Evolutionary conservation across 2,888 invertebrate species (phyloP).

Genomic region (Hypena proboscidalis): DNA sequence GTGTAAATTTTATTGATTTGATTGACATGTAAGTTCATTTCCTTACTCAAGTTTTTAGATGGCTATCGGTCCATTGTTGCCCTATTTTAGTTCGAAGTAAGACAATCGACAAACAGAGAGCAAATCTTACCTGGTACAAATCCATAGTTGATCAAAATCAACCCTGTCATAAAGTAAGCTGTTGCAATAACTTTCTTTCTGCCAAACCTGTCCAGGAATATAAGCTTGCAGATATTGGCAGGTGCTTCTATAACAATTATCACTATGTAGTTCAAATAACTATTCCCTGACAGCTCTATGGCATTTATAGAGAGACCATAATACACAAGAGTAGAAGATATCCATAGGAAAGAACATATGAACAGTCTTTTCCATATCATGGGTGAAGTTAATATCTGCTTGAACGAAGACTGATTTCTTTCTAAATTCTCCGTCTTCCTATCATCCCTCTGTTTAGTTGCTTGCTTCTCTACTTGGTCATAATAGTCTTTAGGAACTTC

Average conservation of each 20-base stretch:
- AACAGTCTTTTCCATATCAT: slow-evolving; percentile 86
- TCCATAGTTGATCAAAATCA: slow-evolving; percentile 86
- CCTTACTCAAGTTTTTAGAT: too few relatives aligned
- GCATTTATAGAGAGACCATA: slow-evolving; percentile 93
- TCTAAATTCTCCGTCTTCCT: slow-evolving; percentile 66
- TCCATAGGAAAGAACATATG: slow-evolving; percentile 91
- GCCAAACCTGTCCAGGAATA: slow-evolving; percentile 87
- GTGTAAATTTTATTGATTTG: too few relatives aligned
- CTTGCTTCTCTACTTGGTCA: slow-evolving; percentile 74
- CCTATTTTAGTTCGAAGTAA: too few relatives aligned
- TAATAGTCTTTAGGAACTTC: slow-evolving; percentile 78
- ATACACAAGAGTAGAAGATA: slow-evolving; percentile 91
- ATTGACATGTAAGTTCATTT: too few relatives aligned
- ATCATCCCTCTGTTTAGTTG: slow-evolving; percentile 70
- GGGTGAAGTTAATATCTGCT: slow-evolving; percentile 71
- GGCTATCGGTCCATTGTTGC: too few relatives aligned
- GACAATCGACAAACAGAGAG: too few relatives aligned
- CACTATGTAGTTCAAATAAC: slow-evolving; percentile 91
- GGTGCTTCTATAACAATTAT: slow-evolving; percentile 89
- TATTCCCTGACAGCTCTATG: slow-evolving; percentile 90
- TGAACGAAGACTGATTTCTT: slow-evolving; percentile 70
- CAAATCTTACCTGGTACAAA: slow-evolving; percentile 85
- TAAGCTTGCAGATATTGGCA: slow-evolving; percentile 87
- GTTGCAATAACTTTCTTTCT: slow-evolving; percentile 87
- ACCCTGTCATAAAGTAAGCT: slow-evolving; percentile 87